phyloP scores from a whole-genome alignment of 1,140 invertebrate genomes.

The Drosophila eugracilis region DNA sequence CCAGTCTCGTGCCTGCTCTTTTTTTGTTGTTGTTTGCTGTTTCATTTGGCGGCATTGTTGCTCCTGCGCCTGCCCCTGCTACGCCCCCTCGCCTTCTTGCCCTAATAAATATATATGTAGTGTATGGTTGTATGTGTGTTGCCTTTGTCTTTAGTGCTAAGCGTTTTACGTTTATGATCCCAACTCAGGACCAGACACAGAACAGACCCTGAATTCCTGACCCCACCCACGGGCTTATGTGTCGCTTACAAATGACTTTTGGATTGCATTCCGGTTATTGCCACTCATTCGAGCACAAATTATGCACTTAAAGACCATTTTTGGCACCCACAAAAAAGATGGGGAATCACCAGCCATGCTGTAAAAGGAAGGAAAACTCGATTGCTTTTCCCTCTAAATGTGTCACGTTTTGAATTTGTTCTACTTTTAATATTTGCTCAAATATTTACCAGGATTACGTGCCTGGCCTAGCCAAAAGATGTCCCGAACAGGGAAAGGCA shows the following conservation, averaged over 20 bases:
- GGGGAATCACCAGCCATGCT: background rate
- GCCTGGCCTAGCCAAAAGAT: slow-evolving; percentile 47
- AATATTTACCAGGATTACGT: slow-evolving; percentile 75
- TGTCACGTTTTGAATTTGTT: slow-evolving; percentile 68
- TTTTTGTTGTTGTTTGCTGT: slow-evolving; percentile 64
- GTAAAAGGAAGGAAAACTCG: slow-evolving; percentile 27
- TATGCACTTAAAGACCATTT: slow-evolving; percentile 45
- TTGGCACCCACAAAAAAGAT: background rate
- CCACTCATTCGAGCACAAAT: slow-evolving; percentile 43
- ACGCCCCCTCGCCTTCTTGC: background rate
- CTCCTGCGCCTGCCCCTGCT: slow-evolving; percentile 1
- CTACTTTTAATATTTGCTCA: slow-evolving; percentile 73
- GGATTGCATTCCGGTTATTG: slow-evolving; percentile 66
- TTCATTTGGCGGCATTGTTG: slow-evolving; percentile 80
- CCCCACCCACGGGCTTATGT: slow-evolving; percentile 20
- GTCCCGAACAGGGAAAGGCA: slow-evolving; percentile 1
- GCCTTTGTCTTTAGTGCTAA: slow-evolving; percentile 72
- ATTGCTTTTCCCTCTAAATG: slow-evolving; percentile 51
- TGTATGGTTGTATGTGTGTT: slow-evolving; percentile 16
- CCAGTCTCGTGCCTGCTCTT: slow-evolving; percentile 25
- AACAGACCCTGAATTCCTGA: slow-evolving; percentile 13
- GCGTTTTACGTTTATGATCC: slow-evolving; percentile 78
- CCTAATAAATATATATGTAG: slow-evolving; percentile 15
- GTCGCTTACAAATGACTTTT: slow-evolving; percentile 57
- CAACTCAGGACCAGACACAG: slow-evolving; percentile 35